Base-by-base conservation (phyloP, 1,140 invertebrate species). In the Leptinotarsa defecta region DNA sequence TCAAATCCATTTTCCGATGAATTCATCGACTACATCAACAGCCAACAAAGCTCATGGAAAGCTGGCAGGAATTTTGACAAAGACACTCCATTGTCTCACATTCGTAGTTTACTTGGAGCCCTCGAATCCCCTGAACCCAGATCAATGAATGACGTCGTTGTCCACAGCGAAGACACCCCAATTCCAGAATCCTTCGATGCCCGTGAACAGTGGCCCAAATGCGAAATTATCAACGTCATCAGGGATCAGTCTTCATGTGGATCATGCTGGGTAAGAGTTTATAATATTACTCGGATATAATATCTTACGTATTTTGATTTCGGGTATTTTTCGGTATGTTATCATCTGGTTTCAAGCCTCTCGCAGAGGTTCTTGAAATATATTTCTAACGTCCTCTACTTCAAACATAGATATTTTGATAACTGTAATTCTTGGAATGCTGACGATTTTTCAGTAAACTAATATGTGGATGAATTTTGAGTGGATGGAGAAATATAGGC, bases 1-100 rank as follows among this genome's bases (percentile, higher is more conserved):
- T 27, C 13, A 15, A 75, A 88, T 68, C 74, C 76, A 3, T 57
- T 77, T 3, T 77, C 76, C 19, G 69, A 75, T 20, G 76, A 74
- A 20, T 77, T 75, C 61, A 77, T 77, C 34, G 63, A 65, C 22
- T 17, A 43, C 4, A 77, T 77, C 68, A 77, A 77, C 71, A 49
- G n/a, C 15, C 15, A 43, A 15, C 76, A 77, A 68, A 74, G 13
- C n/a, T 63, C 73, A 8, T 77, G 76, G 76, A 77, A 43, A 68
- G 76, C 76, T n/a, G 76, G 76, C 17, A 71, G 71, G 48, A 77
- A 74, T 67, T 77, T 77, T 70, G 73, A 74, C 27, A 52, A 61
- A 8, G 20, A 75, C 20, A 73, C 72, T 1, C 62, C 68, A n/a
- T 5, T 68, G 17, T 62, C 43, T 13, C 17, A 63, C 6, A 77